phyloP scores from a whole-genome alignment of 2,797 vertebrate species.

The Sebastes itinus region DNA sequence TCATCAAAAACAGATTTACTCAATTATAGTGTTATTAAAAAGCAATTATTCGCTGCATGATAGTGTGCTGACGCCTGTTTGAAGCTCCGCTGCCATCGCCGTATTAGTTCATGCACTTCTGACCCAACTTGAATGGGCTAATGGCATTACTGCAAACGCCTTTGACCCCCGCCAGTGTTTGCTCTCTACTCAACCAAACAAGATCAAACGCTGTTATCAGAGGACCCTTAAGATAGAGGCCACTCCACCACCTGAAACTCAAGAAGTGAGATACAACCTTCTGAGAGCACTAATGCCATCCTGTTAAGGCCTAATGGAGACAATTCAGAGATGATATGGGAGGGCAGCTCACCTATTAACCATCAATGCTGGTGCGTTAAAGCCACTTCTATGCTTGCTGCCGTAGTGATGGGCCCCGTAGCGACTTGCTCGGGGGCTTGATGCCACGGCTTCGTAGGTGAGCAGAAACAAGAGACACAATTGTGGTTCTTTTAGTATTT shows the following conservation, averaged over 20 bases:
- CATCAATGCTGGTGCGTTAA: not conserved
- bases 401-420: conserved; percentile 57
- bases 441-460: conserved; percentile 54
- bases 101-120: conserved; percentile 36
- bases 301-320: conserved; percentile 6
- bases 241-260: conserved; percentile 34
- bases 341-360: not conserved
- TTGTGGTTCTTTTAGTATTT: conserved; percentile 66
- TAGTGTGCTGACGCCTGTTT: conserved; percentile 18
- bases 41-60: conserved; percentile 40
- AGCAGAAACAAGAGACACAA: conserved; percentile 72
- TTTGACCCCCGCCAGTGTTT: conserved; percentile 53
- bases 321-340: conserved; percentile 4
- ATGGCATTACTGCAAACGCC: conserved; percentile 50
- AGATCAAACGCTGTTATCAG: conserved; percentile 68
- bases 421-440: conserved; percentile 59
- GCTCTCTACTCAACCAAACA: conserved; percentile 58
- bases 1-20: conserved; percentile 13
- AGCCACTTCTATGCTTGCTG: not conserved
- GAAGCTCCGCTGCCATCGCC: conserved; percentile 19
- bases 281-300: conserved; percentile 7
- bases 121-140: conserved; percentile 52
- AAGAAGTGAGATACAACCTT: conserved; percentile 28
- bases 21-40: conserved; percentile 44
- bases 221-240: conserved; percentile 30